Percentiles rank a stretch among this genome's conserved stretches.
These are phyloP conservation scores for Eucera pruinosa DNA, from an alignment of 2,888 invertebrate species.

Conservation along the genomic window DNA sequence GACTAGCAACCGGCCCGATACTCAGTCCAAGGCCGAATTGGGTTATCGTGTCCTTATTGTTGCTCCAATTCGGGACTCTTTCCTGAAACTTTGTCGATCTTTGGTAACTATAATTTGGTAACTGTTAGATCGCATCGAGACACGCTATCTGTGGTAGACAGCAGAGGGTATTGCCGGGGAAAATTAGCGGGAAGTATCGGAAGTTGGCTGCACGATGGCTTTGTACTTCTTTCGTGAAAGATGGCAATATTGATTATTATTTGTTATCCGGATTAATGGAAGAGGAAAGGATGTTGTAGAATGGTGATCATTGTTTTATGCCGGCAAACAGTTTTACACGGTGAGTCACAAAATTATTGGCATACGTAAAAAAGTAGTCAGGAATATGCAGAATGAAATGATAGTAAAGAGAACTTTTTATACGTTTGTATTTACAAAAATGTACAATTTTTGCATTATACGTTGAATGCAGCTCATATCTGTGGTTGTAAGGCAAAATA, in stretches of 20 bases:
- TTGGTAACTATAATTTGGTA: no score
- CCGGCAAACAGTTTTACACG: no score
- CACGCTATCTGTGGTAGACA: slow-evolving; percentile 23
- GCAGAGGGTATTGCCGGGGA: background rate
- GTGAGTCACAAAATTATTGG: no score
- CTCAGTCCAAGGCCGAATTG: slow-evolving; percentile 6
- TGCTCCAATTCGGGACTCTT: background rate
- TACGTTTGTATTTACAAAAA: no score
- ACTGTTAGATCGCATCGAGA: slow-evolving; percentile 19
- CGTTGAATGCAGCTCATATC: no score
- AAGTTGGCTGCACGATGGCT: no score
- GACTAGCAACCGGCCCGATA: slow-evolving; percentile 31
- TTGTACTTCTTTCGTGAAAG: background rate
- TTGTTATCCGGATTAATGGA: background rate
- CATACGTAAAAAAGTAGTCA: no score
- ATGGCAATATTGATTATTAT: background rate
- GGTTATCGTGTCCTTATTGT: slow-evolving; percentile 26
- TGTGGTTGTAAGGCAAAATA: no score
- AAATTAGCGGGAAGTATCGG: background rate
- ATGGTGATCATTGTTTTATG: no score
- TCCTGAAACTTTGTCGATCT: slow-evolving; percentile 7
- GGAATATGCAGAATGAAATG: no score
- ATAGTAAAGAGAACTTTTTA: no score
- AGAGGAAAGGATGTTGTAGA: background rate
- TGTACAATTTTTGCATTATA: no score